Conservation (phyloP, 1,140 invertebrate genomes). For the Brachionus rotundiformis region DNA sequence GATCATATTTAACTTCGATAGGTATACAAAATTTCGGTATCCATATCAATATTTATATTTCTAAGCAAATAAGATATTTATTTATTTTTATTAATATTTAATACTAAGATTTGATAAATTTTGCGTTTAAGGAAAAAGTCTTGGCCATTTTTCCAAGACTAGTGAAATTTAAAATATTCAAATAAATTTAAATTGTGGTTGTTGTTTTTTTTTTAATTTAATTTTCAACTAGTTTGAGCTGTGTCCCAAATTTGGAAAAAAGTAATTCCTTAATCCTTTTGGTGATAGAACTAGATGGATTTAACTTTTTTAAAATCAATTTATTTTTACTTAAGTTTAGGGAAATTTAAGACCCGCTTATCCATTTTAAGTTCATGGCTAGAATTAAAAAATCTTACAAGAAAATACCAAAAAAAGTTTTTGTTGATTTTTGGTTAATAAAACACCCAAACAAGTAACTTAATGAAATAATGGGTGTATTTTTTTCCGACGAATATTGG, state of each 20-base stretch:
- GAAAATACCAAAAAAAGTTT: neutral
- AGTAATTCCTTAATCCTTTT: neutral
- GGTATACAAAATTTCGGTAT: neutral
- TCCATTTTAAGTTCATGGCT: neutral
- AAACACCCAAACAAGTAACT: neutral
- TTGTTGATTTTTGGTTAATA: neutral
- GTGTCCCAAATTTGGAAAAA: neutral
- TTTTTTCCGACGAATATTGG: neutral
- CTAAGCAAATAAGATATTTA: neutral
- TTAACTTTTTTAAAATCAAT: too few relatives aligned
- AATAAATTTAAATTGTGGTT: neutral
- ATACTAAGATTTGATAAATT: slow-evolving; percentile 1
- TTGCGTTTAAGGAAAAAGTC: neutral
- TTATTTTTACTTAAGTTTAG: neutral
- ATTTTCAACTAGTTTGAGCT: neutral
- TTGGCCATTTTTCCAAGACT: neutral
- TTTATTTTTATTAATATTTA: slow-evolving; percentile 20
- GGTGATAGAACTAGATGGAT: neutral
- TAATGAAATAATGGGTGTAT: neutral
- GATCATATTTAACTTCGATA: neutral
- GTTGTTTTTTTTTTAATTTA: neutral
- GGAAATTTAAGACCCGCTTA: neutral
- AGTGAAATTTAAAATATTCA: neutral
- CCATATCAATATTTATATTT: slow-evolving; percentile 4
- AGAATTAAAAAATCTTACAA: neutral